A percentile compares a stretch with the other conserved stretches of the same genome.
These are phyloP conservation scores for Yponomeuta malinellus DNA, from an alignment of 2,888 invertebrate genomes.

Conservation along the genomic window DNA sequence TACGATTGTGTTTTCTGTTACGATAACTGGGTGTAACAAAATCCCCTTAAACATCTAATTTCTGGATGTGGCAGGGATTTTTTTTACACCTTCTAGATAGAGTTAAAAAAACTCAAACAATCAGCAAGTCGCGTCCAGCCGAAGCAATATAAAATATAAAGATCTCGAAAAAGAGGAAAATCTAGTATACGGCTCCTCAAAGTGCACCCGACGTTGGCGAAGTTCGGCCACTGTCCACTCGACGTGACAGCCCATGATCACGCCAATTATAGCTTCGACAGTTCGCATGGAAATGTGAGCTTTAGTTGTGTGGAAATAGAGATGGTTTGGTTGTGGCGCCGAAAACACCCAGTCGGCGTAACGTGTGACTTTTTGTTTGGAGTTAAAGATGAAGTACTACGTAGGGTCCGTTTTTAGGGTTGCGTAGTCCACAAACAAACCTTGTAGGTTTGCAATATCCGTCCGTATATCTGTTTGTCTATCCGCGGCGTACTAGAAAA, in stretches of 20 bases:
- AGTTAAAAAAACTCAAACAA: neutral
- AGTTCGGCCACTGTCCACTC: constrained; percentile 42
- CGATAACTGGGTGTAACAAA: too few species aligned
- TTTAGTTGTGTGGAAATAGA: neutral
- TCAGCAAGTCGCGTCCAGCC: neutral
- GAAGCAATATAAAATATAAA: neutral
- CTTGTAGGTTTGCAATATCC: too few species aligned
- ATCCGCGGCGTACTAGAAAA: too few species aligned
- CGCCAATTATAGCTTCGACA: constrained; percentile 48
- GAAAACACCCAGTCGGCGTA: neutral
- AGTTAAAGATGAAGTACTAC: neutral
- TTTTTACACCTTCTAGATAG: too few species aligned
- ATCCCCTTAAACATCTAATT: too few species aligned
- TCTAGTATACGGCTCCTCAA: neutral
- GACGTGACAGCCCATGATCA: constrained; percentile 62
- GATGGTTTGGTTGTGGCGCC: neutral
- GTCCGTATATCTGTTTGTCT: too few species aligned
- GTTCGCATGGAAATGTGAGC: neutral
- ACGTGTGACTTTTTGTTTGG: constrained; percentile 5
- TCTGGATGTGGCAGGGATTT: too few species aligned
- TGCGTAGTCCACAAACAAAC: neutral
- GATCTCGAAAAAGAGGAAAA: neutral
- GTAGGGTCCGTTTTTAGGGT: neutral
- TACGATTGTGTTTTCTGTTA: too few species aligned
- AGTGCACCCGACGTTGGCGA: constrained; percentile 46